These are phyloP conservation scores for Pocillopora damicornis DNA, from an alignment of 64 coral and sea anemone genomes.

Conservation along the genomic window DNA sequence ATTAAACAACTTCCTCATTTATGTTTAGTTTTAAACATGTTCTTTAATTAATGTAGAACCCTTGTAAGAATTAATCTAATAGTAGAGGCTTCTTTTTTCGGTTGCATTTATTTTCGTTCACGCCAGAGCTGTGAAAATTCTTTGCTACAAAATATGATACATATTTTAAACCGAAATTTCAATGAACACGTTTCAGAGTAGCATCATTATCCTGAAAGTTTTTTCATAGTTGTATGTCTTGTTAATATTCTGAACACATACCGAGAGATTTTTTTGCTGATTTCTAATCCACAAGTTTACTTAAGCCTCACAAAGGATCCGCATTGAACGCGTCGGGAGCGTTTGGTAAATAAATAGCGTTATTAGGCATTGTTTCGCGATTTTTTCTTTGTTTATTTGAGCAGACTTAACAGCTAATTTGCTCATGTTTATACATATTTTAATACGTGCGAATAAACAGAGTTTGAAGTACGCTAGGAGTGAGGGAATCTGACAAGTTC, in stretches of 20 bases:
- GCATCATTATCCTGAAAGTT: too few species aligned
- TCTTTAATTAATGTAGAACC: not conserved
- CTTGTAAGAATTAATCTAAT: not conserved
- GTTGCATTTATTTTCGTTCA: not conserved
- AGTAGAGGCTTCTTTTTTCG: not conserved
- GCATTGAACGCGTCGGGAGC: not conserved
- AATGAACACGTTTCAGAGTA: too few species aligned
- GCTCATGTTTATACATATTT: slow-evolving; percentile 6
- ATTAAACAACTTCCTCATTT: not conserved
- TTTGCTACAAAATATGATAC: too few species aligned
- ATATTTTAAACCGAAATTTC: too few species aligned
- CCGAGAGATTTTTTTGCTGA: not conserved
- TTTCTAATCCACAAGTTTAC: not conserved
- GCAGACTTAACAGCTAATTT: not conserved
- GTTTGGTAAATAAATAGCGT: not conserved
- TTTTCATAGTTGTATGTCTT: too few species aligned
- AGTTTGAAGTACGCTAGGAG: not conserved
- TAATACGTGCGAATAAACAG: not conserved
- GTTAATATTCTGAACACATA: too few species aligned
- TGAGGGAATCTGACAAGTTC: too few species aligned
- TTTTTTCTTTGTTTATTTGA: slow-evolving; percentile 17
- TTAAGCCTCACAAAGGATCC: slow-evolving; percentile 5
- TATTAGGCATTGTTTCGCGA: not conserved
- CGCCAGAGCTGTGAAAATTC: too few species aligned
- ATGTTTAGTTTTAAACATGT: not conserved